Evolutionary conservation across 2,113 vertebrate genomes (phyloP), one percentile per base, ranked within the genome.

Genomic region (Platycercus adscitus): DNA sequence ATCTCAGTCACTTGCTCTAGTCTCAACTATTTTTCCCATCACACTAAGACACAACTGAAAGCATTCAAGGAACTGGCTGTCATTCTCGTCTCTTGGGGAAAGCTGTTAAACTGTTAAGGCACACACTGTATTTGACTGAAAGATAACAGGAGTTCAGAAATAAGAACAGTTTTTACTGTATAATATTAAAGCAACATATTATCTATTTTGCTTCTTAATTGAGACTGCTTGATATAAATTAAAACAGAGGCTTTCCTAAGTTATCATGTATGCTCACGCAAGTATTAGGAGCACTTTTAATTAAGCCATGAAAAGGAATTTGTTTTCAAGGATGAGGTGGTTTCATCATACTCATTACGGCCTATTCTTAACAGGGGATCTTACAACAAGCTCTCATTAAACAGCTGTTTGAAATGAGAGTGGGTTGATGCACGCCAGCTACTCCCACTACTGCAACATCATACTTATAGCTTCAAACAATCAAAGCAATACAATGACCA

Each of bases 231-330:
- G 19, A 29, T 85, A 82, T 66, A 96, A 96, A 94, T 94, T 86
- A 87, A 89, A 94, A 43, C 52, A 78, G 72, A 78, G 61, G 35
- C 63, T 95, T 91, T 85, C 76, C 50, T 87, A 81, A 77, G 56
- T 76, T 87, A 86, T 88, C 91, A 18, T 23, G 66, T 82, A 79
- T 66, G 89, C 93, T 92, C 79, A 79, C 55, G 76, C 63, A 94
- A 93, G 61, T 96, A 96, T 69, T 60, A 77, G 84, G 53, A 95
- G 78, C 94, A 92, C 88, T 97, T 95, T 97, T 97, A 95, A 97
- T 97, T 95, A 97, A 97, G 86, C 18, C 24, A 60, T 70, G 86
- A 88, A 77, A 93, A 93, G 79, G 82, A 65, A 63, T 95, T 95
- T 86, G 85, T 96, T 98, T 96, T 92, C 75, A 89, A 92, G 90